Base-by-base conservation (phyloP, 2,888 invertebrate genomes). In the Cosmopolites sordidus region DNA sequence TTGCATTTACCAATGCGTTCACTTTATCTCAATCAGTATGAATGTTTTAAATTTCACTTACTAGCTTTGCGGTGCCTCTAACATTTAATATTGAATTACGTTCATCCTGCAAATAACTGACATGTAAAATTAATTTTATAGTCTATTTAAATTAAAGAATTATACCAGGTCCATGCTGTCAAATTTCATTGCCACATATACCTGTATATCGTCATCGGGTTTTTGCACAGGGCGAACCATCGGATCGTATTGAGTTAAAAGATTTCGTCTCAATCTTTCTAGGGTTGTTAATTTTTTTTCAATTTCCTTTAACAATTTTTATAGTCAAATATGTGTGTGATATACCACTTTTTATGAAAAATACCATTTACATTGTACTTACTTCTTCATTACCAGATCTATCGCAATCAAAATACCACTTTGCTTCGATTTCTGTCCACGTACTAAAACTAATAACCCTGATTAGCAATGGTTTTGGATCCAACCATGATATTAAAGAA, bases 351-450 rank as follows among this genome's bases (percentile, higher is more conserved):
- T 8, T 8, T 29, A 29, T 8, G 6, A 29, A 29, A n/a, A n/a
- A n/a, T n/a, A n/a, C n/a, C n/a, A 16, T 38, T 45, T 33, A 9
- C 11, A 22, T 22, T 42, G 2, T 12, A 16, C 17, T 37, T 53
- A 58, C 60, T 43, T 60, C 56, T 22, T 45, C 43, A 40, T 44
- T 45, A 33, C 48, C 68, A 1, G 75, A 71, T 39, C 70, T 60
- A 3, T 79, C 77, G 61, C 87, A 87, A 66, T 86, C 83, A 61
- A 82, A 87, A 47, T 81, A 78, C 76, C 86, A 86, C 64, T 83
- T 83, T 0, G 84, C 84, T 61, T 82, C 80, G 0, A 83, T 79
- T 0, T 78, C 77, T 3, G 77, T 78, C 82, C 86, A 87, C 0
- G 84, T 78, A 11, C 84, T 82, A 59, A 87, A 87, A 66, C 86